phyloP scores from a whole-genome alignment of 2,797 vertebrate genomes.

The Eleutherodactylus coqui region DNA sequence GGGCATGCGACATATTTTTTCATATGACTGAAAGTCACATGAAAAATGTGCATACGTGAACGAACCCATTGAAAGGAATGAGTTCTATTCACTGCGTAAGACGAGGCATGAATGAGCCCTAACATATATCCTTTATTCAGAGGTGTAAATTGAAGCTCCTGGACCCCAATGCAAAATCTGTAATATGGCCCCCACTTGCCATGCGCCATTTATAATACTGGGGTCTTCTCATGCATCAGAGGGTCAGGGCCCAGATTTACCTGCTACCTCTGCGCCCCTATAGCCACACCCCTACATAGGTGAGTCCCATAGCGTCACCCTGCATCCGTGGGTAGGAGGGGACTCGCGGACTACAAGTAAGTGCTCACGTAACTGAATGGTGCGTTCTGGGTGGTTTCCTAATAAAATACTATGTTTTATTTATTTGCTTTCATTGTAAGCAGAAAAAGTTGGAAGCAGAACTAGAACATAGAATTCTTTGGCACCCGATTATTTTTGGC shows the following conservation, averaged over 20 bases:
- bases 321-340: background rate
- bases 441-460: background rate
- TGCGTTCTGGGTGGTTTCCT: background rate
- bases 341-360: background rate
- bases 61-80: too few species aligned
- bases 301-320: background rate
- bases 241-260: background rate
- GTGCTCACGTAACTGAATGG: background rate
- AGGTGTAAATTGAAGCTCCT: too few species aligned
- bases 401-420: slow-evolving; percentile 28
- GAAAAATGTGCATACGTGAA: too few species aligned
- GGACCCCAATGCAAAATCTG: too few species aligned
- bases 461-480: background rate
- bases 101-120: too few species aligned
- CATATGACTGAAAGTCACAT: too few species aligned
- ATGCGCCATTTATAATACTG: too few species aligned
- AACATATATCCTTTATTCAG: too few species aligned
- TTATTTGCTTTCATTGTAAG: background rate
- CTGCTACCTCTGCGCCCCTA: background rate
- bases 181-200: too few species aligned
- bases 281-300: background rate
- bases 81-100: too few species aligned
- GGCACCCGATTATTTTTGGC: background rate
- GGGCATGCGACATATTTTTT: too few species aligned
- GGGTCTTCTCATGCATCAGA: too few species aligned